Conservation (phyloP, 2,888 invertebrate genomes). For the Papilio gigon region DNA sequence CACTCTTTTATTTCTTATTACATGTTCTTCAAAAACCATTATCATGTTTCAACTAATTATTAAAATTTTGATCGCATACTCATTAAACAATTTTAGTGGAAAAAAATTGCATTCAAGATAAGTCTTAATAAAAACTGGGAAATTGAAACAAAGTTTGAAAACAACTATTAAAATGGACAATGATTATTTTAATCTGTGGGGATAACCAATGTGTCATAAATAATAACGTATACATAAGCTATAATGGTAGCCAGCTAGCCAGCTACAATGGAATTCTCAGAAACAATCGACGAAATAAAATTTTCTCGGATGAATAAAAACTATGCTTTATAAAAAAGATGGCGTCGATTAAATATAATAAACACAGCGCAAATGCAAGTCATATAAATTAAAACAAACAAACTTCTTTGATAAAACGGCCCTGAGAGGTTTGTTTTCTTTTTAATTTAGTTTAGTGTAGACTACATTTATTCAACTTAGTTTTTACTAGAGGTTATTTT, state of each 20-base stretch:
- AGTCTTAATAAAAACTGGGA: not conserved
- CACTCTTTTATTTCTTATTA: too few species aligned
- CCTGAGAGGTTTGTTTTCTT: not conserved
- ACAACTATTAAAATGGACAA: not conserved
- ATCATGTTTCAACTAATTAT: not conserved
- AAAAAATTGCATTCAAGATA: not conserved
- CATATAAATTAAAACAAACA: not conserved
- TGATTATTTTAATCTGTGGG: slow-evolving; percentile 33
- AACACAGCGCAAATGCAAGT: not conserved
- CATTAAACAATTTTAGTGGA: not conserved
- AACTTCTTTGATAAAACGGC: not conserved
- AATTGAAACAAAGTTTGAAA: slow-evolving; percentile 1
- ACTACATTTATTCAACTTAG: not conserved
- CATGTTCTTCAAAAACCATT: not conserved
- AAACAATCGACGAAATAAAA: slow-evolving; percentile 33
- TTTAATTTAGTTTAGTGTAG: not conserved
- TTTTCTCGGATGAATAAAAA: slow-evolving; percentile 24
- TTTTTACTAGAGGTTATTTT: not conserved
- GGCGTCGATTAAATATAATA: slow-evolving; percentile 10
- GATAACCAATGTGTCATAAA: slow-evolving; percentile 29
- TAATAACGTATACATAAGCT: slow-evolving; percentile 9
- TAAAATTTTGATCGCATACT: not conserved
- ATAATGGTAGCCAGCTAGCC: slow-evolving; percentile 18
- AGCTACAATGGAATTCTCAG: slow-evolving; percentile 31
- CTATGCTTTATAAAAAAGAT: slow-evolving; percentile 6